Percentiles rank a stretch among this genome's conserved stretches.
Conservation (phyloP, 2,797 vertebrate genomes). For the Poeciliopsis paucimaculata region DNA sequence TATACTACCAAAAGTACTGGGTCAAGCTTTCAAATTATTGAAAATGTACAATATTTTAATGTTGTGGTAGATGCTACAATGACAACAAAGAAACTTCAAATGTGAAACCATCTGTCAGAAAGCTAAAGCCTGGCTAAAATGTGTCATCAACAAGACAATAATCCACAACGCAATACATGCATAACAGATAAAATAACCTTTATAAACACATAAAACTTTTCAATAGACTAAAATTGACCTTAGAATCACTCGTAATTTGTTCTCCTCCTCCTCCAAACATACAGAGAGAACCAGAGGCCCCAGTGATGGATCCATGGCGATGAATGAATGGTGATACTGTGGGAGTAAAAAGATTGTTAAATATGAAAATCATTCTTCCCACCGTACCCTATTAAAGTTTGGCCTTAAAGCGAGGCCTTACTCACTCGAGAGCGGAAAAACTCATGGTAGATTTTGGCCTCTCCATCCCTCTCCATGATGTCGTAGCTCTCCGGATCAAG, state of each 20-base stretch:
- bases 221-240: slow-evolving; percentile 63
- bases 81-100: background rate
- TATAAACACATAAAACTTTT: background rate
- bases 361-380: background rate
- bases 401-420: slow-evolving; percentile 3
- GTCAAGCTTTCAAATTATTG: background rate
- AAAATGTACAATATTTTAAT: background rate
- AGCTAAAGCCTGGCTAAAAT: background rate
- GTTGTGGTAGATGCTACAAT: no score
- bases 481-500: slow-evolving; percentile 71
- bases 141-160: background rate
- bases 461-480: slow-evolving; percentile 83
- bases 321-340: slow-evolving; percentile 84
- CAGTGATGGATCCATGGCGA: slow-evolving; percentile 73
- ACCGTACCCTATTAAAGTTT: background rate
- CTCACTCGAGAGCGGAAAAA: slow-evolving; percentile 79
- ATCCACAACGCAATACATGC: background rate
- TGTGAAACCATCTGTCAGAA: background rate
- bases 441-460: slow-evolving; percentile 80
- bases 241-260: slow-evolving; percentile 79
- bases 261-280: slow-evolving; percentile 83
- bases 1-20: background rate
- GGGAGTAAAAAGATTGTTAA: background rate
- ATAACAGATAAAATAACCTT: background rate
- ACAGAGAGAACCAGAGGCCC: slow-evolving; percentile 83